Conservation (phyloP, 1,140 invertebrate species). For the Meloidogyne hapla region DNA sequence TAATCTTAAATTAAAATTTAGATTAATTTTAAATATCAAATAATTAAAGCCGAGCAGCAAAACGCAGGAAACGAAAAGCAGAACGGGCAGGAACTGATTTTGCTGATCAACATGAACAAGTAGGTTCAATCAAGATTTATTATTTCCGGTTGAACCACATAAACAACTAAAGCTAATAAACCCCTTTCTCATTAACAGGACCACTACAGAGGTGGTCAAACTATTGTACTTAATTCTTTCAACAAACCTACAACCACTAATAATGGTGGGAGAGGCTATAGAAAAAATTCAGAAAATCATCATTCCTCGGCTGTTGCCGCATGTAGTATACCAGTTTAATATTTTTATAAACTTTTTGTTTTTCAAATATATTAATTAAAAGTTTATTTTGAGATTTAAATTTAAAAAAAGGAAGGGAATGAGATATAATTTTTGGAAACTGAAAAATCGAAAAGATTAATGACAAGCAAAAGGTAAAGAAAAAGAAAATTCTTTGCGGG, state of each 20-base stretch:
- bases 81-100: conserved; percentile 21
- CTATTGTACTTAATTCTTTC: conserved; percentile 58
- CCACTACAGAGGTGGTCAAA: conserved; percentile 34
- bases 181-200: neutral
- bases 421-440: neutral
- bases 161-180: no score
- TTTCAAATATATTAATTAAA: neutral
- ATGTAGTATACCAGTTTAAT: conserved; percentile 30
- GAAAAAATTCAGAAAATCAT: conserved; percentile 15
- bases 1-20: no score
- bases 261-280: conserved; percentile 8
- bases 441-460: neutral
- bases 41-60: neutral
- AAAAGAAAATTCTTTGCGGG: neutral
- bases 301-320: conserved; percentile 17
- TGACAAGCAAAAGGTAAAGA: neutral
- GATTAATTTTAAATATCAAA: no score
- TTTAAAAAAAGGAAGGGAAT: neutral
- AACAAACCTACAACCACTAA: conserved; percentile 2
- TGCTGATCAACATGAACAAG: neutral
- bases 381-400: neutral
- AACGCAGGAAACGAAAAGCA: conserved; percentile 17
- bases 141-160: no score
- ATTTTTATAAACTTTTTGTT: neutral
- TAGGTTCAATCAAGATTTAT: neutral